Percentiles rank a stretch among this genome's conserved stretches.
Conservation (phyloP, 2,113 vertebrate species). For the Corapipo altera region DNA sequence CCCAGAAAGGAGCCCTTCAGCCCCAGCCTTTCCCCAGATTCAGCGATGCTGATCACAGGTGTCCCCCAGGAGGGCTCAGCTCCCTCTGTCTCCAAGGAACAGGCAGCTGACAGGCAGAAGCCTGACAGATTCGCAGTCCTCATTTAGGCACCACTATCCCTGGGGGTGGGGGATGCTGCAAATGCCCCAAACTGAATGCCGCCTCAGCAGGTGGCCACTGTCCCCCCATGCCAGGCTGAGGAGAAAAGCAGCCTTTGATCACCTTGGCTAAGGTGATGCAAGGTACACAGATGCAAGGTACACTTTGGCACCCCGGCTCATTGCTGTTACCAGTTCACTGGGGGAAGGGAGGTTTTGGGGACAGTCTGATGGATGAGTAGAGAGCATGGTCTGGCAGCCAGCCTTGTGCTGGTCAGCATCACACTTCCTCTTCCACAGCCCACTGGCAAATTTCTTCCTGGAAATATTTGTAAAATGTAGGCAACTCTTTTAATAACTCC, state of each 20-base stretch:
- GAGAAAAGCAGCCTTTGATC: neutral
- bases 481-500: constrained; percentile 29
- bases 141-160: fast-evolving
- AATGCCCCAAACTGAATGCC: neutral
- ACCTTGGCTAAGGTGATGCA: neutral
- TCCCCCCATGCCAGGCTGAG: neutral
- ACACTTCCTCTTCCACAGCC: neutral
- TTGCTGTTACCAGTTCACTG: neutral
- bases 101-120: neutral
- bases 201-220: fast-evolving
- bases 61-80: neutral
- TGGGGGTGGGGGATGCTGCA: neutral
- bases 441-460: neutral
- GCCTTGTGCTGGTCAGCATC: neutral
- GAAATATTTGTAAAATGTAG: constrained; percentile 38
- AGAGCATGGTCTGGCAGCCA: neutral
- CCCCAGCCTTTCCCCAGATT: neutral
- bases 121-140: neutral
- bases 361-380: neutral
- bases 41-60: neutral
- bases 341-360: neutral
- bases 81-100: neutral
- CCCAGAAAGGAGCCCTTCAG: neutral
- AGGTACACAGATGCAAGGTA: neutral
- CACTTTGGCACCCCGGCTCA: neutral